Evolutionary conservation across 1,140 invertebrate species (phyloP).

Genomic region (Colletes gigas): DNA sequence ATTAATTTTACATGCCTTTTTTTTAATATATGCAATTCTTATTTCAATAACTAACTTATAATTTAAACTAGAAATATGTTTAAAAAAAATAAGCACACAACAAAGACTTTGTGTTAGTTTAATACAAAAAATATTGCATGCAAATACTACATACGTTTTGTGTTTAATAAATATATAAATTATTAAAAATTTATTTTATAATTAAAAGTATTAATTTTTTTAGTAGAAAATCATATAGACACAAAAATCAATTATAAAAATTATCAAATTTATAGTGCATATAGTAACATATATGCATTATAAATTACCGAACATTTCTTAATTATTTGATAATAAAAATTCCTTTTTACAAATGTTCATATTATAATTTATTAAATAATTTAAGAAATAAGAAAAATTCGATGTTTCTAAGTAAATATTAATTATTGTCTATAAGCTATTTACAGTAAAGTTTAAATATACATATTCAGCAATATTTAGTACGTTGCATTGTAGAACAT

Average conservation of each 20-base stretch:
- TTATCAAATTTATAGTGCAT: too few relatives aligned
- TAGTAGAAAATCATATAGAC: too few relatives aligned
- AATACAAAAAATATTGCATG: not conserved
- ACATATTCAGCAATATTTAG: too few relatives aligned
- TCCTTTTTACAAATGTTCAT: not conserved
- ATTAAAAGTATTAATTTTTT: not conserved
- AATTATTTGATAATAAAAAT: not conserved
- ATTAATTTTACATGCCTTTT: constrained; percentile 9
- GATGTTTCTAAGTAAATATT: too few relatives aligned
- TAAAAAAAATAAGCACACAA: not conserved
- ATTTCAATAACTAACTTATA: constrained; percentile 5
- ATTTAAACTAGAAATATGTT: not conserved
- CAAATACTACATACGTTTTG: not conserved
- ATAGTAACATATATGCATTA: not conserved
- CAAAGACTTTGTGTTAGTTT: not conserved
- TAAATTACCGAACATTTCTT: not conserved
- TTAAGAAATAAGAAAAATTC: too few relatives aligned
- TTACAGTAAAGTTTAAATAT: too few relatives aligned
- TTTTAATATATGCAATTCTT: constrained; percentile 17
- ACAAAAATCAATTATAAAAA: too few relatives aligned
- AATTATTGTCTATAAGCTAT: too few relatives aligned
- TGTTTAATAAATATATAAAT: constrained; percentile 4
- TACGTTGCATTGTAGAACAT: too few relatives aligned
- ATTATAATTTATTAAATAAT: too few relatives aligned
- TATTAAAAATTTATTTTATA: not conserved